Percentiles rank a stretch among this genome's conserved stretches.
phyloP scores from a whole-genome alignment of 2,797 vertebrate species.

The Melanotaenia parkinsoni region DNA sequence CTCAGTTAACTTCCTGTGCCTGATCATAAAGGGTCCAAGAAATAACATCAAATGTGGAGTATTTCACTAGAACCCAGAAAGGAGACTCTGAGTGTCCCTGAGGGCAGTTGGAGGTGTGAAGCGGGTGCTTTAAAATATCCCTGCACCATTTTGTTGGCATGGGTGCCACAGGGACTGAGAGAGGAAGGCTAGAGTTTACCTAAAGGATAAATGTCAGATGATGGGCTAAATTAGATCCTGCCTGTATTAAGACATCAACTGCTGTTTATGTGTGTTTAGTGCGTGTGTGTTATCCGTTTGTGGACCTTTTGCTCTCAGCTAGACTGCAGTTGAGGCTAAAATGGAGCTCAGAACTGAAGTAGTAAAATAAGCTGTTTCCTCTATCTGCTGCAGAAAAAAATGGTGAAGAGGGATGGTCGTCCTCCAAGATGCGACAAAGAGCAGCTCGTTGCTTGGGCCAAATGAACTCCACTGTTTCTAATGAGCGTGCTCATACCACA shows the following conservation, averaged over 20 bases:
- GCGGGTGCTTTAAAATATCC: constrained; percentile 66
- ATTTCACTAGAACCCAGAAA: constrained; percentile 54
- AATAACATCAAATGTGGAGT: constrained; percentile 63
- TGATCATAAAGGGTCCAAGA: constrained; percentile 65
- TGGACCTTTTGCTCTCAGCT: constrained; percentile 60
- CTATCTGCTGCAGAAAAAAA: constrained; percentile 66
- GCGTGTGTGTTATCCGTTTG: constrained; percentile 34
- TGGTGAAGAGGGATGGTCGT: constrained; percentile 46
- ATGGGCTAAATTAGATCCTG: constrained; percentile 80
- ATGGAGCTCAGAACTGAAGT: constrained; percentile 70
- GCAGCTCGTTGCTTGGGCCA: constrained; percentile 3
- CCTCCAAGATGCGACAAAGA: constrained; percentile 25
- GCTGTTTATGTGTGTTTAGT: constrained; percentile 50
- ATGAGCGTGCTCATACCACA: neutral
- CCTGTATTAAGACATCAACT: constrained; percentile 81
- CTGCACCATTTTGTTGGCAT: constrained; percentile 64
- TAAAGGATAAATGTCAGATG: constrained; percentile 84
- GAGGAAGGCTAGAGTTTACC: constrained; percentile 78
- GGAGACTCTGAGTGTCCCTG: constrained; percentile 56
- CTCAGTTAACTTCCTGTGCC: constrained; percentile 59
- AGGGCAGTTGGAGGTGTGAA: constrained; percentile 66
- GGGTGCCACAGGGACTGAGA: constrained; percentile 54
- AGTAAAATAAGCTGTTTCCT: constrained; percentile 69
- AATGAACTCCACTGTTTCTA: constrained; percentile 5
- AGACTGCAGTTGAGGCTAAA: constrained; percentile 67